Conservation (phyloP, 2,888 invertebrate genomes). For the Drosophila infuscata region DNA sequence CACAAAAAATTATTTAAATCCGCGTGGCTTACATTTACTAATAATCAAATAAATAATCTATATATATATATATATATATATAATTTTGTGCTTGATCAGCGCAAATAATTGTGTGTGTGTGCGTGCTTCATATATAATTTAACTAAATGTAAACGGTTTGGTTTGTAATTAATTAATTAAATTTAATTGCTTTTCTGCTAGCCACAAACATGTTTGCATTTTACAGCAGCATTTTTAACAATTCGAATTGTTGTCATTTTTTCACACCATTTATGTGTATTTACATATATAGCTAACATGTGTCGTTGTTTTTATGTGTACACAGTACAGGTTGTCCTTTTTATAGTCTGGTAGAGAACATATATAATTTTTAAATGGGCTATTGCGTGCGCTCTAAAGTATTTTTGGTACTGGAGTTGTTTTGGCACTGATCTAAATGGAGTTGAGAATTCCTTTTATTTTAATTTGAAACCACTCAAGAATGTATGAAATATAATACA, state of each 20-base stretch:
- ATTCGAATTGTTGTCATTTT: constrained; percentile 12
- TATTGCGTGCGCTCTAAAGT: neutral
- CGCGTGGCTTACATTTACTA: constrained; percentile 29
- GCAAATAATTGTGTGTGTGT: constrained; percentile 16
- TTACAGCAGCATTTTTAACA: constrained; percentile 51
- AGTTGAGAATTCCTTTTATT: neutral
- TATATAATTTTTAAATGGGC: constrained; percentile 5
- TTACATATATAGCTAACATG: constrained; percentile 50
- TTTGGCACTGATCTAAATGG: constrained; percentile 31
- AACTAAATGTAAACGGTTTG: constrained; percentile 35
- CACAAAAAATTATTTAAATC: no score
- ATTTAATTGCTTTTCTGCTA: constrained; percentile 39
- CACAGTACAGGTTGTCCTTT: constrained; percentile 16
- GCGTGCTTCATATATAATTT: constrained; percentile 1
- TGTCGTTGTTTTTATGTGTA: constrained; percentile 36
- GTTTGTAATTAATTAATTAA: constrained; percentile 51
- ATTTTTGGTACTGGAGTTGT: constrained; percentile 4
- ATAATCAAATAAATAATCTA: constrained; percentile 12
- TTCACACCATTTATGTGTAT: constrained; percentile 22
- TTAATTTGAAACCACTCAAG: neutral
- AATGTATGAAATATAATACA: neutral
- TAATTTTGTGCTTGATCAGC: constrained; percentile 35
- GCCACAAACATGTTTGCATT: constrained; percentile 62
- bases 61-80: no score
- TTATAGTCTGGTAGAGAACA: constrained; percentile 11